These are phyloP conservation scores for Hipparchia sbordonii DNA, from an alignment of 2,888 invertebrate species.

Conservation along the genomic window DNA sequence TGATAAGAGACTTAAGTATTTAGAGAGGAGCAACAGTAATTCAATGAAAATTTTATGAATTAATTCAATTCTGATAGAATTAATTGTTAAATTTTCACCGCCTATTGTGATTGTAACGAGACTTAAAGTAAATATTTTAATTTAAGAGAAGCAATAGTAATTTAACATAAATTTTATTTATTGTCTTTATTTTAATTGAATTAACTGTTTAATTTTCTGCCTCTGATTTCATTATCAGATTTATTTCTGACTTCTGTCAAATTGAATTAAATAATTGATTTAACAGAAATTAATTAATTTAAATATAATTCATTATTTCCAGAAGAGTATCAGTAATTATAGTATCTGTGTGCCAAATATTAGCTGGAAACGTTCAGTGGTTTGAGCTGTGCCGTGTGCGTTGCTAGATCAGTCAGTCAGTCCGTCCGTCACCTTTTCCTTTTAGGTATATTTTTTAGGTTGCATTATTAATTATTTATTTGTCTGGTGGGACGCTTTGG, in stretches of 20 bases:
- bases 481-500: too few relatives aligned
- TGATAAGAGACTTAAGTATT: background rate
- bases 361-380: too few relatives aligned
- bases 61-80: constrained; percentile 8
- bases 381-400: too few relatives aligned
- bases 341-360: too few relatives aligned
- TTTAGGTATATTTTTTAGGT: too few relatives aligned
- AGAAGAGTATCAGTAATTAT: too few relatives aligned
- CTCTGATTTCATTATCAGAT: background rate
- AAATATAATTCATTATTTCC: background rate
- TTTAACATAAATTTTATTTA: constrained; percentile 6
- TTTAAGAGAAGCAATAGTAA: constrained; percentile 37
- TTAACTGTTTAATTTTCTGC: constrained; percentile 7
- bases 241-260: background rate
- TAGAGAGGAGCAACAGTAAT: constrained; percentile 7
- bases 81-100: background rate
- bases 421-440: too few relatives aligned
- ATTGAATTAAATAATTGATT: background rate
- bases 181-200: constrained; percentile 6
- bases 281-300: background rate
- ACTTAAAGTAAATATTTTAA: constrained; percentile 10
- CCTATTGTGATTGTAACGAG: background rate
- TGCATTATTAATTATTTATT: too few relatives aligned
- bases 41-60: constrained; percentile 14
- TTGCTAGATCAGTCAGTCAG: too few relatives aligned